Percentiles rank a stretch among this genome's conserved stretches.
These are phyloP conservation scores for Phainopepla nitens DNA, from an alignment of 2,113 vertebrate genomes.

Conservation along the genomic window DNA sequence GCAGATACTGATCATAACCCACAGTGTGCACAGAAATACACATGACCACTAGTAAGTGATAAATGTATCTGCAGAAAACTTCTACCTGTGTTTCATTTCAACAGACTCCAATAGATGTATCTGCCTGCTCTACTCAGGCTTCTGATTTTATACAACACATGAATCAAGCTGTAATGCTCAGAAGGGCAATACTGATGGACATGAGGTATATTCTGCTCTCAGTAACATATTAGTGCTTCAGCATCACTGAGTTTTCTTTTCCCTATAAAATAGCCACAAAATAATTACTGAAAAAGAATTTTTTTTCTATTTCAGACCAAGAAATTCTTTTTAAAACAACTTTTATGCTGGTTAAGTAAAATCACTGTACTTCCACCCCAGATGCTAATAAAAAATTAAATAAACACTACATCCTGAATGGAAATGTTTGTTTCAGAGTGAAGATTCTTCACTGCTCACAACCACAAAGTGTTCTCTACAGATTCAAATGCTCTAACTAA, in stretches of 20 bases:
- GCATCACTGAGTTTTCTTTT: accelerated
- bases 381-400: neutral
- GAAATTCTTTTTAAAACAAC: neutral
- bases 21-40: neutral
- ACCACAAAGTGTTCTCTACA: neutral
- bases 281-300: neutral
- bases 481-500: neutral
- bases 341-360: neutral
- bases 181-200: neutral
- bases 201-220: neutral
- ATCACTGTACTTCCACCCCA: neutral
- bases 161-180: neutral
- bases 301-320: neutral
- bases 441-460: neutral
- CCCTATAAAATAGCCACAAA: neutral
- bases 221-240: neutral
- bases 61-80: neutral
- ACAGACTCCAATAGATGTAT: neutral
- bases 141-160: neutral
- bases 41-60: neutral
- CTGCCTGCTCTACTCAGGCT: neutral
- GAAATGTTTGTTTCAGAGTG: neutral
- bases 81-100: neutral
- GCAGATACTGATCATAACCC: neutral
- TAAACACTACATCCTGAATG: neutral